Evolutionary conservation across 2,113 vertebrate species (phyloP), one percentile per base, ranked within the genome.

Genomic region (Phoenicopterus ruber): DNA sequence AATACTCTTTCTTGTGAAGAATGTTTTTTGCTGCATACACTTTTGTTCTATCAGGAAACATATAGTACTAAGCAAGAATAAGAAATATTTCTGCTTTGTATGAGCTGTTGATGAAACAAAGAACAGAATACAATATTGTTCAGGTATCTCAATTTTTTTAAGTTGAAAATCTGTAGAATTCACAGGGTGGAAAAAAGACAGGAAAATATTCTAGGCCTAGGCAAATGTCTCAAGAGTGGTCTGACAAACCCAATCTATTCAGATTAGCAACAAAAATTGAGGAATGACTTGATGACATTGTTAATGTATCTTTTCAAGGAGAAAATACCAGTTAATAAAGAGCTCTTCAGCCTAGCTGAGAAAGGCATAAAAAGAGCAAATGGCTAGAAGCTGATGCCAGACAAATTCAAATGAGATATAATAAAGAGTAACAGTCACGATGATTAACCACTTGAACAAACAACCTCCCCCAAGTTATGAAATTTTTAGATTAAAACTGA

Each of bases 301-400:
- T 88, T 95, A 95, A 93, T 78, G 57, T 90, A 94, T 71, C 94
- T 96, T 94, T 94, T 92, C 92, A 95, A 80, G 73, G 47, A 92
- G 88, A 86, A 95, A 96, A 96, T 95, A 76, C 80, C 69, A 74
- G 94, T 95, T 95, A 97, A 94, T 96, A 96, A 97, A 95, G 86
- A 90, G 82, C 82, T 86, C 94, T 95, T 94, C 83, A 96, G 76
- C 47, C 61, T 84, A 78, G 82, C 63, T 71, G 83, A 94, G 76
- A 90, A 89, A 96, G 67, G 58, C 87, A 93, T 77, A 88, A 87
- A 95, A 93, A 93, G 92, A 96, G 86, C 90, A 93, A 97, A 93
- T 94, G 92, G 52, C 74, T 91, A 90, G 69, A 82, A 88, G 82
- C 82, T 92, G 88, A 81, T 81, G 90, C 80, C 96, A 94, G 96